These are phyloP conservation scores for Parnassius orleans DNA, from an alignment of 2,888 invertebrate genomes.

Conservation along the genomic window DNA sequence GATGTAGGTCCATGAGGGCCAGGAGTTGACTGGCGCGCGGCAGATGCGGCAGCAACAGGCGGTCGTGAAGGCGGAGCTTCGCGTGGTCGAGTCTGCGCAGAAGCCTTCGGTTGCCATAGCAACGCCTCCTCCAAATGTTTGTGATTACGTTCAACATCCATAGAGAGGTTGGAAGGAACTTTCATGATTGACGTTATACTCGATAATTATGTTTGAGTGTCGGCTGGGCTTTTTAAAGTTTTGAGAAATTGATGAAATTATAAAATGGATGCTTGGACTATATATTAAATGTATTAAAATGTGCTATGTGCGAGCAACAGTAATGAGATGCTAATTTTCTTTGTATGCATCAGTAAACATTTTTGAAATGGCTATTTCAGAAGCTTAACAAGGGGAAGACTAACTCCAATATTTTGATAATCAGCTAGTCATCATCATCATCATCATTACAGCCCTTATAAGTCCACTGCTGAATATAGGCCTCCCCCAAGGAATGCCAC, in stretches of 20 bases:
- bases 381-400: neutral
- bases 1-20: constrained; percentile 53
- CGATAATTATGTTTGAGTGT: constrained; percentile 50
- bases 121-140: constrained; percentile 73
- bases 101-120: constrained; percentile 63
- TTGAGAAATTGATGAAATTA: constrained; percentile 1
- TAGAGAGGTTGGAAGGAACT: constrained; percentile 52
- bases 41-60: constrained; percentile 72
- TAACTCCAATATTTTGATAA: neutral
- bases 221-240: constrained; percentile 27
- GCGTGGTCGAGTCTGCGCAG: constrained; percentile 63
- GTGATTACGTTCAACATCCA: constrained; percentile 56
- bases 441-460: too few relatives aligned
- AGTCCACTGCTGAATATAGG: too few relatives aligned
- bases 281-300: neutral
- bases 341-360: neutral
- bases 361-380: neutral
- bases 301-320: neutral
- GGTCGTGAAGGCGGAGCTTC: constrained; percentile 62
- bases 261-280: neutral
- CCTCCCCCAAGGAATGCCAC: too few relatives aligned
- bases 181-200: constrained; percentile 59
- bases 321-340: neutral
- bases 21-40: constrained; percentile 63
- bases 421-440: too few relatives aligned